Conservation (phyloP, 2,797 vertebrate species). For the Eurystomus glaucurus region DNA sequence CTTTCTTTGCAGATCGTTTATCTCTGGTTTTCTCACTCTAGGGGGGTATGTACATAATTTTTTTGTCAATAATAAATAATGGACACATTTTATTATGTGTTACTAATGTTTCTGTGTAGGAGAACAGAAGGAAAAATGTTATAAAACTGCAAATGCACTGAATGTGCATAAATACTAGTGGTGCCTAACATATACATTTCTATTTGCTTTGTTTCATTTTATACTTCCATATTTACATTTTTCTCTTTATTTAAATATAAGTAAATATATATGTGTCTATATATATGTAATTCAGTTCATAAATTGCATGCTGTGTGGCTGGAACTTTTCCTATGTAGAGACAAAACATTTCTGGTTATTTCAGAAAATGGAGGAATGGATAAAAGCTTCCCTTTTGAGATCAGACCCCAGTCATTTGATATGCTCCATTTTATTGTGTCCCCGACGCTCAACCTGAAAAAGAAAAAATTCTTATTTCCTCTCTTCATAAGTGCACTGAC, state of each 20-base stretch:
- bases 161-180: background rate
- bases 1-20: conserved; percentile 68
- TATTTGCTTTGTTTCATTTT: background rate
- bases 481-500: background rate
- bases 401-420: background rate
- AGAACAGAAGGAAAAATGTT: conserved; percentile 10
- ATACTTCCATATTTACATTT: background rate
- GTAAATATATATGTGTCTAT: background rate
- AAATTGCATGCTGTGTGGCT: background rate
- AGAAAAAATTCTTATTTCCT: background rate
- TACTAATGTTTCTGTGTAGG: background rate
- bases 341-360: background rate
- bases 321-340: background rate
- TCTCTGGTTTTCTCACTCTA: conserved; percentile 66
- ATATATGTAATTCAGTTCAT: background rate
- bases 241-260: background rate
- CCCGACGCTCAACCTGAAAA: background rate
- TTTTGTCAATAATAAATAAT: conserved; percentile 72
- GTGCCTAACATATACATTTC: background rate
- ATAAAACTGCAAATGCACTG: background rate
- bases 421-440: background rate
- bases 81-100: conserved; percentile 58
- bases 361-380: background rate
- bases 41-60: conserved; percentile 48
- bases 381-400: background rate